Evolutionary conservation across 2,888 invertebrate species (phyloP), one percentile per base, ranked within the genome.

Genomic region (Ypsolopha sequella): DNA sequence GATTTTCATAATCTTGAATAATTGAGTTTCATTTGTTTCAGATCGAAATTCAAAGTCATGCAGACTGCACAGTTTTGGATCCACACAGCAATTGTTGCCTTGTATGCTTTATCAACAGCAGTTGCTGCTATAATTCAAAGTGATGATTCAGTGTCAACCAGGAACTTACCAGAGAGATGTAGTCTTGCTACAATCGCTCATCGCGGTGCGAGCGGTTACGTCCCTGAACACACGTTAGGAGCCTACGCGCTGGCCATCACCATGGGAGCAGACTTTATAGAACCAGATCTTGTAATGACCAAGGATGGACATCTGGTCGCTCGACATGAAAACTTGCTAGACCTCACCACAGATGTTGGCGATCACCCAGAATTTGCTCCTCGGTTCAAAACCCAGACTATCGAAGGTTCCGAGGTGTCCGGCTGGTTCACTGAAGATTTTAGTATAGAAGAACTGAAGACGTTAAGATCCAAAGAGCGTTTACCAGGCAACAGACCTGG

Each of bases 381-480:
- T n/a, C 74, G 80, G 36, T 68, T 65, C 50, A 65, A 71, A 53
- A 82, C 71, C 0, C 76, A 82, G 64, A 59, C 52, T 1, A 65
- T 85, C 2, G 82, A 84, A 54, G 78, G 80, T 10, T 54, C 41
- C 0, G 55, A 60, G 56, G 46, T 75, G 4, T 71, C 59, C 36
- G 84, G 78, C 7, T 86, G 84, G 84, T 86, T 84, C 55, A 74
- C 75, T 2, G 85, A 85, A 71, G 84, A 86, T 55, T 86, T 85
- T 53, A 82, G 82, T 10, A 65, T 86, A 2, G 73, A 64, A 4
- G 85, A 86, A 62, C 63, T 86, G 6, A 86, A 86, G 63, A 72
- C 73, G 0, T 59, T 86, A 36, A 70, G 74, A 36, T 70, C 78
- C 2, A 69, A 75, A 35, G 85, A 86, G 66, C 73, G 81, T 9